phyloP scores from a whole-genome alignment of 2,888 invertebrate species.

The Limnephilus marmoratus region DNA sequence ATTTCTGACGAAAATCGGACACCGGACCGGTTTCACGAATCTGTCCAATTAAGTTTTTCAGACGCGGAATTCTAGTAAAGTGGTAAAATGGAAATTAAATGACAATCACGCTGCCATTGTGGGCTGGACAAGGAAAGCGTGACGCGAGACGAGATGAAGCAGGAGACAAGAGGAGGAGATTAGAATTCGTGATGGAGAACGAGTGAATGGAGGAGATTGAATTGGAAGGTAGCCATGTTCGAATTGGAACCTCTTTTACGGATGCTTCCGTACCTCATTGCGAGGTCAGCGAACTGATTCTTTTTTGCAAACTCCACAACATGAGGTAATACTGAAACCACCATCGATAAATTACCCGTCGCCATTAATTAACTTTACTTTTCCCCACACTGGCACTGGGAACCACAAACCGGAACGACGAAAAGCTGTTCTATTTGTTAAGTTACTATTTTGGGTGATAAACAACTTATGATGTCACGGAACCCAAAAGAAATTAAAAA shows the following conservation, averaged over 20 bases:
- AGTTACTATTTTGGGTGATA: neutral
- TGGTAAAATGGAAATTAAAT: slow-evolving; percentile 46
- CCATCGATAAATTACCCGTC: neutral
- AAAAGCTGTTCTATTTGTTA: neutral
- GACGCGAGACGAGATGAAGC: slow-evolving; percentile 35
- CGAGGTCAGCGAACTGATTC: slow-evolving; percentile 14
- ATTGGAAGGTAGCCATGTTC: slow-evolving; percentile 39
- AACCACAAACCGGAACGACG: neutral
- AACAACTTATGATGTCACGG: neutral
- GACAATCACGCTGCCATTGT: slow-evolving; percentile 52
- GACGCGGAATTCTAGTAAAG: slow-evolving; percentile 32
- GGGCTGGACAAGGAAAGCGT: slow-evolving; percentile 40
- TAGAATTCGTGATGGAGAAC: slow-evolving; percentile 47
- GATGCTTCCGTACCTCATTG: neutral
- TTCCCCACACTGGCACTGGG: neutral
- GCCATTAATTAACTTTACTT: neutral
- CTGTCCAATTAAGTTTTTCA: slow-evolving; percentile 46
- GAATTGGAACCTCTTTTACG: slow-evolving; percentile 38
- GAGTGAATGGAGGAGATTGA: slow-evolving; percentile 35
- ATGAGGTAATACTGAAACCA: neutral
- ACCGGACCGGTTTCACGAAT: slow-evolving; percentile 43
- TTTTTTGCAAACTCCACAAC: slow-evolving; percentile 16
- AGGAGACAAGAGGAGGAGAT: slow-evolving; percentile 29
- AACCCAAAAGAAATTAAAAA: neutral
- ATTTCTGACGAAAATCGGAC: slow-evolving; percentile 45